Evolutionary conservation across 2,797 vertebrate species (phyloP).

Genomic region (Syngnathus acus): DNA sequence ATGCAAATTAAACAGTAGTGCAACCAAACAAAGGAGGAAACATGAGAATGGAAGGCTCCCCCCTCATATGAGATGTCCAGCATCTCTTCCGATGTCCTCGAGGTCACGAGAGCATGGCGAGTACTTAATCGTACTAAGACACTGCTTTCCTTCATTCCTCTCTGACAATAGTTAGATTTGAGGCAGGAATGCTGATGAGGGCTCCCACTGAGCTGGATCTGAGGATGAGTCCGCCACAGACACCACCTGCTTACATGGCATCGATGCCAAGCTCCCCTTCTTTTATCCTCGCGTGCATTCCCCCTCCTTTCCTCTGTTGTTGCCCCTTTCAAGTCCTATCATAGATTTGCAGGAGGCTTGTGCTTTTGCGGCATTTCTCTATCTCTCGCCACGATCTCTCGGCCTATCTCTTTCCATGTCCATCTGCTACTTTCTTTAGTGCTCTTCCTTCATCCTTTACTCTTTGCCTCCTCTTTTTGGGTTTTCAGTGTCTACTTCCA

Average conservation of each 20-base stretch:
- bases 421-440: conserved; percentile 34
- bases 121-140: conserved; percentile 27
- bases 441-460: conserved; percentile 12
- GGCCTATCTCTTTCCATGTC: conserved; percentile 17
- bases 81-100: background rate
- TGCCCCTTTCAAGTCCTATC: conserved; percentile 46
- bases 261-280: conserved; percentile 36
- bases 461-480: conserved; percentile 15
- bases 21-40: background rate
- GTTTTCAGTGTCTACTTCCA: conserved; percentile 31
- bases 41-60: background rate
- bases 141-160: conserved; percentile 15
- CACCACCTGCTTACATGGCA: conserved; percentile 44
- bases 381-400: conserved; percentile 4
- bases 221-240: conserved; percentile 39
- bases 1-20: background rate
- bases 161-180: conserved; percentile 45
- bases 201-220: conserved; percentile 53
- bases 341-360: conserved; percentile 31
- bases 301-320: conserved; percentile 38
- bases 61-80: background rate
- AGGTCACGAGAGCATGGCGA: conserved; percentile 16
- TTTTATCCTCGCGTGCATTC: conserved; percentile 38
- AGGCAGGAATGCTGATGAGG: conserved; percentile 54
- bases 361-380: conserved; percentile 18